Base-by-base conservation (phyloP, 2,888 invertebrate genomes). In the Drosophila paranaensis region DNA sequence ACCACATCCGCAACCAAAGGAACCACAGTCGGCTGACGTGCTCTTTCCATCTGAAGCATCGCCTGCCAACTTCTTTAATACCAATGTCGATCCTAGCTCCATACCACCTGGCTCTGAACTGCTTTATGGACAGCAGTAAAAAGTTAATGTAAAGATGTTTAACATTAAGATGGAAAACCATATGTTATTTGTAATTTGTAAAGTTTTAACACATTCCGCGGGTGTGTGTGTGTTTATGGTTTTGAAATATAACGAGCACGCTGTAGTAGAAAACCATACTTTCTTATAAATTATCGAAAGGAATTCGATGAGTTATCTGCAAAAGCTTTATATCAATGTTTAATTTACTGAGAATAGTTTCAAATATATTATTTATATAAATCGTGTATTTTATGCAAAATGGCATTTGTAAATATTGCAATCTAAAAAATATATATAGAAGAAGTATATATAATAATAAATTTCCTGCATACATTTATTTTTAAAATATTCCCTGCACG, bases 61-160 rank as follows among this genome's bases (percentile, higher is more conserved):
- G 77, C 95, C 95, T 79, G 93, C 95, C 0, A 95, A 94, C 87
- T 96, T 95, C 90, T 96, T 96, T 84, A 94, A 94, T 37, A 93
- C 94, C 1, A 93, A 93, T 4, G 94, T 94, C 48, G 93, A 94
- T 46, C 93, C 93, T 13, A 92, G 91, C 68, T 89, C 90, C 68
- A 94, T 94, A 71, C 94, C 95, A 6, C 94, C 94, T 0, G 95
- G 95, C 0, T 95, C 95, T 0, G 95, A 96, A 82, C 94, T 94
- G 78, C 91, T 95, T 6, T 96, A 95, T 76, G 93, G 93, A 33
- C 91, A 91, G 62, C 93, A 92, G 54, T 93, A 90, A 77, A 20
- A 16, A 39, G 55, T 9, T 40, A 27, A 45, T n/a, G 71, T 62
- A 30, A 48, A 57, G 40, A 71, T 69, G 50, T 20, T 45, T 33